Percentiles rank a stretch among this genome's conserved stretches.
phyloP scores from a whole-genome alignment of 1,140 invertebrate genomes.

The Tigriopus japonicus region DNA sequence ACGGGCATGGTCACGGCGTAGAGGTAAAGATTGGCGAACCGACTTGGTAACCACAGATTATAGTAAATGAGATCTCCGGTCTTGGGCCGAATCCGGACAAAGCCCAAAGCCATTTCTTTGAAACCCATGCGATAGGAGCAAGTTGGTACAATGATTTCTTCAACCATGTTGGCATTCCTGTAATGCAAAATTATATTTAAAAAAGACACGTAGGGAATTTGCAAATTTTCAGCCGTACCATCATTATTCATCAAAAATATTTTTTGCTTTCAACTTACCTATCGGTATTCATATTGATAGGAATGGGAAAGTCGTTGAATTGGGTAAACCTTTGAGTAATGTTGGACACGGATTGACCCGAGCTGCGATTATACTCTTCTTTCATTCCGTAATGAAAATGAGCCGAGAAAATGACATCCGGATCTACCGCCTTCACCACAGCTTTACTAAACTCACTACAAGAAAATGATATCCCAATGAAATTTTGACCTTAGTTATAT shows the following conservation, averaged over 20 bases:
- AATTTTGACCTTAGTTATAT: too few species aligned
- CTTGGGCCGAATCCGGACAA: constrained; percentile 41
- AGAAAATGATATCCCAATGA: too few species aligned
- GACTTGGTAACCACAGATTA: constrained; percentile 15
- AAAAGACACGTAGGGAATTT: too few species aligned
- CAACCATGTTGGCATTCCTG: constrained; percentile 24
- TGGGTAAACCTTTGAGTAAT: too few species aligned
- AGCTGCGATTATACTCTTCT: too few species aligned
- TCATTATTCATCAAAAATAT: too few species aligned
- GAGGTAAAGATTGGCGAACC: constrained; percentile 15
- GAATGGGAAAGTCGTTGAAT: too few species aligned
- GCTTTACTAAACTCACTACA: not conserved
- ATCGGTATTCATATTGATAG: too few species aligned
- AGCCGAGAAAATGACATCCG: constrained; percentile 5
- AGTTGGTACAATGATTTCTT: constrained; percentile 75
- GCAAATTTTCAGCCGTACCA: too few species aligned
- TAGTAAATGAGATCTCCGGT: constrained; percentile 12
- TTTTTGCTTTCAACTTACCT: too few species aligned
- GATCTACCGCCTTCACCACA: constrained; percentile 17
- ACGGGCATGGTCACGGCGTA: not conserved
- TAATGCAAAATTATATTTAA: too few species aligned
- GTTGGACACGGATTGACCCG: too few species aligned
- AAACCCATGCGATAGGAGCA: constrained; percentile 88
- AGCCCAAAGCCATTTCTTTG: constrained; percentile 57
- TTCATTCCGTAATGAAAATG: not conserved